These are phyloP conservation scores for Seriola quinqueradiata DNA, from an alignment of 2,113 vertebrate species.

Conservation along the genomic window DNA sequence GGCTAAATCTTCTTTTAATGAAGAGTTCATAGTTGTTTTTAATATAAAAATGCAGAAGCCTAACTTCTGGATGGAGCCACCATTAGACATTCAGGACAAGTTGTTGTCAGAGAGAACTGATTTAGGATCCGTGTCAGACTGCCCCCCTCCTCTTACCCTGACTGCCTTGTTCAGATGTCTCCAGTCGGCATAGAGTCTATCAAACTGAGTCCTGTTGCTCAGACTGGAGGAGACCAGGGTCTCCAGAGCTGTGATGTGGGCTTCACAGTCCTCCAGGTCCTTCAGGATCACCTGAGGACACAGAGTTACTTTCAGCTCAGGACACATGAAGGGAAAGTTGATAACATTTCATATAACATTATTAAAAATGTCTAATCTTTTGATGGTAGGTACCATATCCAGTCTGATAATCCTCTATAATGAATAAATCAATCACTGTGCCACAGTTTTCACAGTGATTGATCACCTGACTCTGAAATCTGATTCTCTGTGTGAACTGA, in stretches of 20 bases:
- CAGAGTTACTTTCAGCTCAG: neutral
- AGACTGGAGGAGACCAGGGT: conserved; percentile 85
- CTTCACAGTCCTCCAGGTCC: conserved; percentile 86
- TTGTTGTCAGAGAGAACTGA: no score
- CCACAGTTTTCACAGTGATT: neutral
- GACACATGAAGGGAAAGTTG: neutral
- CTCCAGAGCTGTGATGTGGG: conserved; percentile 84
- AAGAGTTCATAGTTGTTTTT: no score
- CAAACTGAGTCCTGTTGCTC: conserved; percentile 84
- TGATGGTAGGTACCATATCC: neutral
- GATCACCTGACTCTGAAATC: neutral
- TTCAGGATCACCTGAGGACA: conserved; percentile 88
- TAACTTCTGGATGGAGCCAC: no score
- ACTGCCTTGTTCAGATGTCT: conserved; percentile 84
- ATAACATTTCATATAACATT: neutral
- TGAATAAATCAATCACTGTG: conserved; percentile 3
- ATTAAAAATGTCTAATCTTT: neutral
- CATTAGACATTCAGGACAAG: no score
- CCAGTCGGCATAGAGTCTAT: conserved; percentile 83
- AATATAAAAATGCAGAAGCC: no score
- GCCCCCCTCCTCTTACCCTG: conserved; percentile 78
- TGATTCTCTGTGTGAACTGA: neutral
- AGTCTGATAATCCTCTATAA: neutral
- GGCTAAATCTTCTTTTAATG: no score
- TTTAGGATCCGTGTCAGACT: no score